Conservation (phyloP, 1,140 invertebrate species). For the Cotesia typhae region DNA sequence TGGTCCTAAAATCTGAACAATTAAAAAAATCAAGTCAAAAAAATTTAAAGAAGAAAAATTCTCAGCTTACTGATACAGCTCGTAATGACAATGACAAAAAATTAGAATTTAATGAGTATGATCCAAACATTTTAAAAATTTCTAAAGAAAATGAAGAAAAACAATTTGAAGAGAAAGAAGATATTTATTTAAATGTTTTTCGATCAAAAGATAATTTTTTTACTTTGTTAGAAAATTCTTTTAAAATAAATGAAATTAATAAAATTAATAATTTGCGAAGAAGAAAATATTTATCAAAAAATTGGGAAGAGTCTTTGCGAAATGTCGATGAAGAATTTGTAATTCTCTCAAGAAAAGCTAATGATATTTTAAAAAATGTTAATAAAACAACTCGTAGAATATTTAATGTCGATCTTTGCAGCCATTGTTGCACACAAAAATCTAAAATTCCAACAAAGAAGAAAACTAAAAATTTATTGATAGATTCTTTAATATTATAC, state of each 20-base stretch:
- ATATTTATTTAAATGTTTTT: not conserved
- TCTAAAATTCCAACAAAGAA: slow-evolving; percentile 43
- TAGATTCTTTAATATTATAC: slow-evolving; percentile 43
- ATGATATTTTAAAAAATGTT: slow-evolving; percentile 48
- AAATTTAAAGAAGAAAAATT: not conserved
- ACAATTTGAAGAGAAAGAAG: not conserved
- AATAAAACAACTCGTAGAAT: slow-evolving; percentile 40
- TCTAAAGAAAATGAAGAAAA: not conserved
- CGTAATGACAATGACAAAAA: too few species aligned
- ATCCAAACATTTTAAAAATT: not conserved
- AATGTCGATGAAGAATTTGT: slow-evolving; percentile 48
- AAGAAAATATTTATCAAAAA: slow-evolving; percentile 51
- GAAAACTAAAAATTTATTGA: slow-evolving; percentile 41
- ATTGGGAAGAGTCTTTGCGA: slow-evolving; percentile 52
- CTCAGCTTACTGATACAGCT: too few species aligned
- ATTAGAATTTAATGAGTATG: not conserved
- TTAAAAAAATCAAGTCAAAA: not conserved
- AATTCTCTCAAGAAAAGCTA: slow-evolving; percentile 42
- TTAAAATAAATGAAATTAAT: slow-evolving; percentile 29
- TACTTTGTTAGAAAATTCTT: too few species aligned
- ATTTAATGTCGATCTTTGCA: slow-evolving; percentile 44
- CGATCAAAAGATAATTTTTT: too few species aligned
- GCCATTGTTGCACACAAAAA: slow-evolving; percentile 53
- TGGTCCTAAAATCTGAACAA: not conserved
- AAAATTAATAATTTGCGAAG: slow-evolving; percentile 47